phyloP scores from a whole-genome alignment of 2,888 invertebrate genomes.

The Dermolepida albohirtum region DNA sequence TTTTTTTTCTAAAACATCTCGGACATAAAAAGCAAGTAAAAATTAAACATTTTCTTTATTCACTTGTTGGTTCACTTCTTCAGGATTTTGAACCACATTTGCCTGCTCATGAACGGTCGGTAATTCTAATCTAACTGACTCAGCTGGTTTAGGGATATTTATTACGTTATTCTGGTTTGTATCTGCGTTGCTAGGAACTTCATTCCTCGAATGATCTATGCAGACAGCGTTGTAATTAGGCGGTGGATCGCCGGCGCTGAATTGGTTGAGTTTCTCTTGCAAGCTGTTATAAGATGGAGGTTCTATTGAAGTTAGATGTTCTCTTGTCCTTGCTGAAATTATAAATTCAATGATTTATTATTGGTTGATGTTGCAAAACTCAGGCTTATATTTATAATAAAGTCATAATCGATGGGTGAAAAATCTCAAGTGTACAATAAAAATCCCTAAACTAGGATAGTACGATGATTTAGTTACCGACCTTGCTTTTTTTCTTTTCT shows the following conservation, averaged over 20 bases:
- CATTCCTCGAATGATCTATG: background rate
- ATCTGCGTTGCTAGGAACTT: background rate
- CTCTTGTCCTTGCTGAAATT: constrained; percentile 22
- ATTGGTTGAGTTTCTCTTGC: constrained; percentile 9
- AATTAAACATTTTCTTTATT: background rate
- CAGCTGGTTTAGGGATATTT: background rate
- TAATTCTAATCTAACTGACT: background rate
- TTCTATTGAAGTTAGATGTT: background rate
- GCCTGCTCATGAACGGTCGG: background rate
- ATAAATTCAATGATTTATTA: too few species aligned
- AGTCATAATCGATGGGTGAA: too few species aligned
- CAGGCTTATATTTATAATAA: too few species aligned
- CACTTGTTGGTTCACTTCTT: background rate
- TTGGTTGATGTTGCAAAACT: too few species aligned
- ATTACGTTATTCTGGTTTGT: background rate
- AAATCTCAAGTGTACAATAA: too few species aligned
- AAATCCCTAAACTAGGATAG: too few species aligned
- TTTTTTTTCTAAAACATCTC: background rate
- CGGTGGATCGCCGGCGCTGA: constrained; percentile 34
- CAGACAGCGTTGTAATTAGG: constrained; percentile 39
- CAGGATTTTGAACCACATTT: background rate
- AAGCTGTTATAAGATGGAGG: constrained; percentile 36
- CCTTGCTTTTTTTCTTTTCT: too few species aligned
- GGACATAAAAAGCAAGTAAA: background rate
- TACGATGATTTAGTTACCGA: too few species aligned